Conservation (phyloP, 2,888 invertebrate genomes). For the Liodrosophila aerea region DNA sequence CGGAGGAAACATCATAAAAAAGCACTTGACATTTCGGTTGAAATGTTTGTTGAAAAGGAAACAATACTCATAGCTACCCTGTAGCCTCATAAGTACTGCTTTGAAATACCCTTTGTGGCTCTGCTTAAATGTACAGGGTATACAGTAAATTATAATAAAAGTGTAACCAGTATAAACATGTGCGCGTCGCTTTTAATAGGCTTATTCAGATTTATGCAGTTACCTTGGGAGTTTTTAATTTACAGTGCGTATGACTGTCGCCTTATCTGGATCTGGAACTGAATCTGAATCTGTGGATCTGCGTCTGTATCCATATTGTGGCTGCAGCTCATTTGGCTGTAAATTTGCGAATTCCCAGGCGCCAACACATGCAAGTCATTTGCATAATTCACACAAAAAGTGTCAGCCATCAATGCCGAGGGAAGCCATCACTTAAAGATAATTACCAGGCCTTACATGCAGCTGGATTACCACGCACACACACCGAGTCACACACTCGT, state of each 20-base stretch:
- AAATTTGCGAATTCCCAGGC: slow-evolving; percentile 31
- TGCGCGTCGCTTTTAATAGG: slow-evolving; percentile 47
- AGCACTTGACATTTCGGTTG: slow-evolving; percentile 54
- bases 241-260: slow-evolving; percentile 40
- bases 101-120: no score
- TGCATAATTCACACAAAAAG: slow-evolving; percentile 48
- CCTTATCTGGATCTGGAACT: slow-evolving; percentile 20
- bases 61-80: neutral
- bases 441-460: slow-evolving; percentile 36
- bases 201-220: slow-evolving; percentile 56
- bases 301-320: slow-evolving; percentile 12
- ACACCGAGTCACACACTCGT: slow-evolving; percentile 4
- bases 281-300: neutral
- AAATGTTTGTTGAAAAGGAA: slow-evolving; percentile 20
- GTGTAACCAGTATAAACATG: slow-evolving; percentile 19
- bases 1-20: slow-evolving; percentile 43
- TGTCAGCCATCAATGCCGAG: slow-evolving; percentile 52
- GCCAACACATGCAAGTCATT: no score
- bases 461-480: slow-evolving; percentile 1
- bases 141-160: neutral
- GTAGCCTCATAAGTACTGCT: no score
- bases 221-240: slow-evolving; percentile 67
- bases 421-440: slow-evolving; percentile 39
- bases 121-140: slow-evolving; percentile 4
- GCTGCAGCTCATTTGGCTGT: slow-evolving; percentile 17